Base-by-base conservation (phyloP, 2,888 invertebrate genomes). In the Cancer borealis region DNA sequence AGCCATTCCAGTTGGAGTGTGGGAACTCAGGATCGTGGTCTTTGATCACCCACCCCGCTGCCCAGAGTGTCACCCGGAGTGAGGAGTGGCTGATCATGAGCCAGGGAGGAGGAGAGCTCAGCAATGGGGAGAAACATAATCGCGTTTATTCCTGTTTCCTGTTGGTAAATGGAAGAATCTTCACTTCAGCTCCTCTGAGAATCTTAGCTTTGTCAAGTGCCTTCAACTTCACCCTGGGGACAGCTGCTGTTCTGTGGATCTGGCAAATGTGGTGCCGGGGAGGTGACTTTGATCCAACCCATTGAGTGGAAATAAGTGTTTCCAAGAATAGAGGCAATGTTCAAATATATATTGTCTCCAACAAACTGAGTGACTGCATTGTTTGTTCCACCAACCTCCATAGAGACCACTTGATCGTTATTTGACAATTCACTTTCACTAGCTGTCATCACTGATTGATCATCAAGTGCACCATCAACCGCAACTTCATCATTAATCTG, bases 31-130 rank as follows among this genome's bases (percentile, higher is more conserved):
- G 90, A 89, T 93, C 93, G 8, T 93, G 88, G 88, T 47, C 90
- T 93, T 88, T 90, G 90, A 93, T 90, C 60, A 93, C 93, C 93
- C 89, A 90, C 90, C 93, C 90, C n/a, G 79, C 93, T 93, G 93
- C 90, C 93, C 93, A 93, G 90, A 93, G 66, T 93, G 90, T 90
- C 93, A 3, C 89, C 79, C 60, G 90, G 93, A 93, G 79, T n/a
- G 90, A 93, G 93, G 90, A 90, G 54, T 90, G 93, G 60, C 90
- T 93, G 90, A 26, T 93, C 89, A n/a, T 93, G n/a, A n/a, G 89
- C 21, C 92, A 92, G 10, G 17, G 88, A 88, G 88, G 88, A 87
- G 54, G 92, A 92, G 88, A 93, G 93, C n/a, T 88, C 92, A 92
- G 88, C 47, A 54, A 92, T 92, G 21, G 92, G 88, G 26, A 88